Conservation (phyloP, 2,797 vertebrate species). For the Phaenicophaeus curvirostris region DNA sequence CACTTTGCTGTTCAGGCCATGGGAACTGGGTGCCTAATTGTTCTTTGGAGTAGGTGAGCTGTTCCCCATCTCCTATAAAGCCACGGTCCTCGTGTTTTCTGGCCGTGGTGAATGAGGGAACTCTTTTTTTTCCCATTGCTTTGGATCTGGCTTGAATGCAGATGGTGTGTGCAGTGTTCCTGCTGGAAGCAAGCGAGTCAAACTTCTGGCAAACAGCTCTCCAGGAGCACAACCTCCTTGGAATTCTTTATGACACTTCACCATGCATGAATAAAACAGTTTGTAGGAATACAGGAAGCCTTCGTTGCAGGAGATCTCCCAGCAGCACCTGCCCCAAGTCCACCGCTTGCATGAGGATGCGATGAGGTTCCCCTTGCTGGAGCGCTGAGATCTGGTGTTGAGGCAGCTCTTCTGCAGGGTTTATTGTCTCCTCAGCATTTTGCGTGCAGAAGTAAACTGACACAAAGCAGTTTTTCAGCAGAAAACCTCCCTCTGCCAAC, state of each 20-base stretch:
- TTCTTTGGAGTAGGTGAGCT: neutral
- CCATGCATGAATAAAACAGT: neutral
- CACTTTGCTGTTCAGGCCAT: neutral
- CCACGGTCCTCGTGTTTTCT: fast-evolving
- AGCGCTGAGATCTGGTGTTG: fast-evolving
- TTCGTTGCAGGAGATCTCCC: fast-evolving
- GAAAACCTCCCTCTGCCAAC: neutral
- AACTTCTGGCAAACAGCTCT: neutral
- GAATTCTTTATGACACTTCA: neutral
- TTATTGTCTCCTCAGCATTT: neutral
- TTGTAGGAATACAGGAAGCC: neutral
- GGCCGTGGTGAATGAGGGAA: neutral
- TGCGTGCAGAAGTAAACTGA: fast-evolving
- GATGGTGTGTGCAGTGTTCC: fast-evolving
- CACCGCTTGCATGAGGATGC: fast-evolving
- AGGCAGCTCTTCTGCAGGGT: neutral
- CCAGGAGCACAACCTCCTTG: neutral
- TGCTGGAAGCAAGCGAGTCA: neutral
- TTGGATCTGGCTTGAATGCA: neutral
- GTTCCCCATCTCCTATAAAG: neutral
- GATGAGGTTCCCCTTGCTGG: fast-evolving
- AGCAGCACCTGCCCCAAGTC: neutral
- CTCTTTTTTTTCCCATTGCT: neutral
- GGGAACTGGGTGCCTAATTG: neutral
- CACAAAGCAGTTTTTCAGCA: neutral